Conservation (phyloP, 2,888 invertebrate species). For the Hetaerina titia region DNA sequence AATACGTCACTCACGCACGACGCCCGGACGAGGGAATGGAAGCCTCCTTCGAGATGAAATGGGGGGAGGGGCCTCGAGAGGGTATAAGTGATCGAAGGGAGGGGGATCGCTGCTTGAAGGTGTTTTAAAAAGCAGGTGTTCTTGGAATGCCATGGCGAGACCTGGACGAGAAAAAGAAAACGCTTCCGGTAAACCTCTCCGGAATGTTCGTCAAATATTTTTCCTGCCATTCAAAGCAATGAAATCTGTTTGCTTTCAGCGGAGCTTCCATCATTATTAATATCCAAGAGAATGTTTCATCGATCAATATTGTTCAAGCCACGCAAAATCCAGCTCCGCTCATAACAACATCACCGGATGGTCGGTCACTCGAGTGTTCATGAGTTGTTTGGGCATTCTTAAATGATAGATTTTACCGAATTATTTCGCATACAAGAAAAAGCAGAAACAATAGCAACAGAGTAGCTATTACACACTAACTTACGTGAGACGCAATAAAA, state of each 20-base stretch:
- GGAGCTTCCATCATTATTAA: neutral
- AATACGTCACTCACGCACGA: neutral
- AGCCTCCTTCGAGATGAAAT: neutral
- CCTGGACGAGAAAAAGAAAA: neutral
- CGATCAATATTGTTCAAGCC: neutral
- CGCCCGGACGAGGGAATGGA: neutral
- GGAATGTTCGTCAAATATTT: neutral
- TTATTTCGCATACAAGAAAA: too few relatives aligned
- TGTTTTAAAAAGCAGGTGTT: slow-evolving; percentile 35
- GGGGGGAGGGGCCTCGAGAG: neutral
- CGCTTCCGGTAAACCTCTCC: neutral
- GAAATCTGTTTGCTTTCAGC: neutral
- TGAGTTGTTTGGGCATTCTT: too few relatives aligned
- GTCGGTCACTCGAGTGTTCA: too few relatives aligned
- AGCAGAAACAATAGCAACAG: too few relatives aligned
- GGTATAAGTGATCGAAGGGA: neutral
- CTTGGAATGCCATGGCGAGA: neutral
- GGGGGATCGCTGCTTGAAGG: neutral
- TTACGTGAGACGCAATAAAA: neutral
- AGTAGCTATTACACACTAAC: too few relatives aligned
- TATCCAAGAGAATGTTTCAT: neutral
- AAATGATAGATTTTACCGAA: too few relatives aligned
- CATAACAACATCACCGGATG: neutral
- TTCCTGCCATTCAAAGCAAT: neutral
- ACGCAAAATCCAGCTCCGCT: neutral